Evolutionary conservation across 2,113 vertebrate species (phyloP).

Genomic region (Leptocoma aspasia): DNA sequence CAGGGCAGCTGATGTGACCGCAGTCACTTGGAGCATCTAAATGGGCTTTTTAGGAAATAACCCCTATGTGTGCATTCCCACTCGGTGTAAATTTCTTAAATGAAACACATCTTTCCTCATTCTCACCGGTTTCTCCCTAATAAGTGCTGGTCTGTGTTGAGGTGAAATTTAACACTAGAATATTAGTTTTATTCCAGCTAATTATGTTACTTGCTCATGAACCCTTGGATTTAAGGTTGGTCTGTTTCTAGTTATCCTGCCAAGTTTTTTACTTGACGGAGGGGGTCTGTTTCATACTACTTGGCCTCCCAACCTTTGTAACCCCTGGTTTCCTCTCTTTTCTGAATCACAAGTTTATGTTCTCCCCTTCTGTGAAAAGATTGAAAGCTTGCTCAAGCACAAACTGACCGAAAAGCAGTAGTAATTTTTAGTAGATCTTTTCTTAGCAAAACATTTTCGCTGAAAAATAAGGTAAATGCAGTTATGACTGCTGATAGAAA

Average conservation of each 20-base stretch:
- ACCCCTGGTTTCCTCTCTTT: slow-evolving; percentile 85
- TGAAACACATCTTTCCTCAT: slow-evolving; percentile 65
- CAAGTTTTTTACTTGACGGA: slow-evolving; percentile 82
- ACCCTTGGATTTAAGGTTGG: slow-evolving; percentile 80
- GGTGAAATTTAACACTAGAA: slow-evolving; percentile 82
- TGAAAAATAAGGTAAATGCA: slow-evolving; percentile 76
- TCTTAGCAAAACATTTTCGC: slow-evolving; percentile 79
- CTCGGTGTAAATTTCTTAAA: slow-evolving; percentile 38
- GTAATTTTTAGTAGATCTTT: slow-evolving; percentile 80
- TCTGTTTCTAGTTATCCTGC: slow-evolving; percentile 88
- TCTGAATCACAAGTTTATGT: slow-evolving; percentile 80
- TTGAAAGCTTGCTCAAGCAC: slow-evolving; percentile 78
- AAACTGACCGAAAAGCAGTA: slow-evolving; percentile 76
- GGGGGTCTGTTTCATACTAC: slow-evolving; percentile 83
- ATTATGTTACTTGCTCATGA: slow-evolving; percentile 83
- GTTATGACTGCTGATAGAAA: slow-evolving; percentile 79
- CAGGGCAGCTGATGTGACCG: background rate
- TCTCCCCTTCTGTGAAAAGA: slow-evolving; percentile 82
- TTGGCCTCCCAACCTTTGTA: slow-evolving; percentile 84
- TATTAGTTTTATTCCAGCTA: slow-evolving; percentile 86
- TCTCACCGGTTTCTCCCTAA: slow-evolving; percentile 57
- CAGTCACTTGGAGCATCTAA: background rate
- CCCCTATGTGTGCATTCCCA: background rate
- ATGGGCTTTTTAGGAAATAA: slow-evolving; percentile 42
- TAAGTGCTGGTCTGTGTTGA: slow-evolving; percentile 70